Evolutionary conservation across 1,140 invertebrate species (phyloP).

Genomic region (silkworm (Bombyx mori)): DNA sequence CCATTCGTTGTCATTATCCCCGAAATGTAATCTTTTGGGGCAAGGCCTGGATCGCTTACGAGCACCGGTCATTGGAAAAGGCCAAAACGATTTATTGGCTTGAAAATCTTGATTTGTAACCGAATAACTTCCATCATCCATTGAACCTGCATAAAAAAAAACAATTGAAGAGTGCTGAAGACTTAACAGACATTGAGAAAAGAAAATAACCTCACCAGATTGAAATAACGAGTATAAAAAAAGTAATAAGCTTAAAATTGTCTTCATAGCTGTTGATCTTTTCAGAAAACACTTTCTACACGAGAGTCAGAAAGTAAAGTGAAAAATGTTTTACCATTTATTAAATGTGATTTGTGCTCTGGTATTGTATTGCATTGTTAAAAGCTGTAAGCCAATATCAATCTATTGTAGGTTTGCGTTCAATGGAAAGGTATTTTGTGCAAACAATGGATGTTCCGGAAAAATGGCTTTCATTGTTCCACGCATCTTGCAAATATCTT

Average conservation of each 20-base stretch:
- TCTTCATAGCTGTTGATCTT: conserved; percentile 1
- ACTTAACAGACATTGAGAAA: no score
- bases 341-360: background rate
- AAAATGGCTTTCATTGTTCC: conserved; percentile 42
- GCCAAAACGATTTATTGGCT: no score
- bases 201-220: background rate
- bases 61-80: no score
- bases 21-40: no score
- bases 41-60: no score
- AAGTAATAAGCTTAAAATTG: background rate
- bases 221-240: background rate
- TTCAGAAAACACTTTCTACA: background rate
- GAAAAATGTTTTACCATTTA: background rate
- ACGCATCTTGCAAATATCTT: conserved; percentile 6
- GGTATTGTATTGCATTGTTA: no score
- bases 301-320: background rate
- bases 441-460: conserved; percentile 44
- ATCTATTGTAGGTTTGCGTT: conserved; percentile 36
- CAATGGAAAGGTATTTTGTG: conserved; percentile 37
- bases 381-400: conserved; percentile 40
- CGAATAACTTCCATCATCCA: no score
- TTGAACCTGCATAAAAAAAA: no score
- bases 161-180: no score
- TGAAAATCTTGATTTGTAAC: no score
- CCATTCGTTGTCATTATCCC: no score